phyloP scores from a whole-genome alignment of 2,888 invertebrate species.

The Esperia sulphurella region DNA sequence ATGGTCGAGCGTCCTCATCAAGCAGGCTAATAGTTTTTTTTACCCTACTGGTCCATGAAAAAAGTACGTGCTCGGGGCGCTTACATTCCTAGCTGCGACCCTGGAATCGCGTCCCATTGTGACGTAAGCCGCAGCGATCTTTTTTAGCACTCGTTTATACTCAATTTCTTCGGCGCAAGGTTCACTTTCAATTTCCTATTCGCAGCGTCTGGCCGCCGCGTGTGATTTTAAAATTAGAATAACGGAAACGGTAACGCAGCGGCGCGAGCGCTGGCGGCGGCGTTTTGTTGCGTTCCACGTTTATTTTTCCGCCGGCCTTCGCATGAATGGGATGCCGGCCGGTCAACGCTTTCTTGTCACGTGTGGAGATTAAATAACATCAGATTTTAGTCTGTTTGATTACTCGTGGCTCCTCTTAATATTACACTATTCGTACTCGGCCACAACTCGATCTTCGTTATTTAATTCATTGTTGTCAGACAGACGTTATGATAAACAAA shows the following conservation, averaged over 20 bases:
- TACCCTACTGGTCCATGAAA: conserved; percentile 4
- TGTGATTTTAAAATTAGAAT: conserved; percentile 67
- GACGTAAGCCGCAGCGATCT: conserved; percentile 37
- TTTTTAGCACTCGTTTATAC: conserved; percentile 16
- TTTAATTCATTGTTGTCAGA: too few relatives aligned
- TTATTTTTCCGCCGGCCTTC: conserved; percentile 58
- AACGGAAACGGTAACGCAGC: conserved; percentile 56
- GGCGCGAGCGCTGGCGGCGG: conserved; percentile 23
- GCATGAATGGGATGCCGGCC: conserved; percentile 64
- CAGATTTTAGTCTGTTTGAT: neutral
- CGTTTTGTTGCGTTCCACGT: conserved; percentile 40
- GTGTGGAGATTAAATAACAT: neutral
- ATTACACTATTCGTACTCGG: too few relatives aligned
- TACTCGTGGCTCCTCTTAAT: too few relatives aligned
- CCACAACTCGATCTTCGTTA: too few relatives aligned
- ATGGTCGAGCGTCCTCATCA: too few relatives aligned
- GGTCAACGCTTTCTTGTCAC: conserved; percentile 39
- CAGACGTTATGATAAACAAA: too few relatives aligned
- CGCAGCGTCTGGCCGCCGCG: conserved; percentile 37
- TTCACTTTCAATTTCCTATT: conserved; percentile 33
- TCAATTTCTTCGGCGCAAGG: conserved; percentile 36
- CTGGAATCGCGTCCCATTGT: conserved; percentile 34
- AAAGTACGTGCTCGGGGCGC: too few relatives aligned
- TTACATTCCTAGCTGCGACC: too few relatives aligned
- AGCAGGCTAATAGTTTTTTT: too few relatives aligned